Conservation (phyloP, 2,888 invertebrate genomes). For the Rutpela maculata region DNA sequence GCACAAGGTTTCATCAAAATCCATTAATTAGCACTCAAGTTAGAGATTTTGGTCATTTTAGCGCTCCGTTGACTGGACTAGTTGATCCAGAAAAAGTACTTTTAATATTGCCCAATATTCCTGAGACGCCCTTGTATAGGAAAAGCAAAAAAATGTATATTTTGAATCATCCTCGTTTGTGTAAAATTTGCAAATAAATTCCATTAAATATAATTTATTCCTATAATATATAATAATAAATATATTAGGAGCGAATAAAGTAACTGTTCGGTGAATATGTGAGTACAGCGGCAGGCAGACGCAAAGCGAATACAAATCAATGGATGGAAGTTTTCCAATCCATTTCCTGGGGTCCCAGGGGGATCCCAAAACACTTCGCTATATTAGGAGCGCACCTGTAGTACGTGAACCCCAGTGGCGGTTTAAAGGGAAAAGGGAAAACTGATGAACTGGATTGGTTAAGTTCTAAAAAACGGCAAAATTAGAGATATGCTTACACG, state of each 20-base stretch:
- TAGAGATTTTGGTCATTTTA: too few species aligned
- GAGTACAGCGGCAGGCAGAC: constrained; percentile 65
- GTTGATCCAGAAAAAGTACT: too few species aligned
- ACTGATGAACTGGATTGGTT: constrained; percentile 12
- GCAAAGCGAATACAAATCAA: constrained; percentile 73
- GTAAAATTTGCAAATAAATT: too few species aligned
- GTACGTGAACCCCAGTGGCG: constrained; percentile 58
- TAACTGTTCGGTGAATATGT: constrained; percentile 68
- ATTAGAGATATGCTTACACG: background rate
- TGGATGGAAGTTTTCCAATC: constrained; percentile 74
- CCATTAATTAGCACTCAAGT: too few species aligned
- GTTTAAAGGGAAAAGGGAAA: constrained; percentile 22
- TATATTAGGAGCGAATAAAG: constrained; percentile 56
- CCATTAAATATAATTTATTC: too few species aligned
- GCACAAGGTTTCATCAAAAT: too few species aligned
- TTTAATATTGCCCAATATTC: too few species aligned
- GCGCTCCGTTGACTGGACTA: too few species aligned
- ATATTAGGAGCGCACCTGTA: constrained; percentile 70
- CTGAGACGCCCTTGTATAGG: too few species aligned
- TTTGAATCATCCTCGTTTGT: too few species aligned
- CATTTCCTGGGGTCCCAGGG: constrained; percentile 68
- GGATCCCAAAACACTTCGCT: constrained; percentile 66
- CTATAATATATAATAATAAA: too few species aligned
- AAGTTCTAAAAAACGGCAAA: constrained; percentile 20
- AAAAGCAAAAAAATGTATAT: too few species aligned